A percentile compares a stretch with the other conserved stretches of the same genome.
Conservation (phyloP, 2,797 vertebrate species). For the Bovichtus diacanthus region DNA sequence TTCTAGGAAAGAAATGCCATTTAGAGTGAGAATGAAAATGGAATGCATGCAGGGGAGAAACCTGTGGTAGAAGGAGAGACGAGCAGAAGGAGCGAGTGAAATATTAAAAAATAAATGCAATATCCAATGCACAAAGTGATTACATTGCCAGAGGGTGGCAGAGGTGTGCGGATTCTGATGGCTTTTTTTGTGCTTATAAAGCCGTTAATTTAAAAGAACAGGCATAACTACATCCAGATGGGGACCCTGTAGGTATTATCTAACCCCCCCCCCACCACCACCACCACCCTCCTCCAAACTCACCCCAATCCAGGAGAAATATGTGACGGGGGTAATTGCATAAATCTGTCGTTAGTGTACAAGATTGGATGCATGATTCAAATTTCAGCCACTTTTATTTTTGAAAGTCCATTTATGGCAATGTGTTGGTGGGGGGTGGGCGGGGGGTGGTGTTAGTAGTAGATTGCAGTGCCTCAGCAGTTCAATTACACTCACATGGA, state of each 20-base stretch:
- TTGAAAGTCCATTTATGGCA: slow-evolving; percentile 56
- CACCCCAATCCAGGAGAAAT: slow-evolving; percentile 15
- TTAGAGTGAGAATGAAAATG: slow-evolving; percentile 77
- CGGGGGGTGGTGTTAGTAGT: slow-evolving; percentile 43
- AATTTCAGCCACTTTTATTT: slow-evolving; percentile 59
- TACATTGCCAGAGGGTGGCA: slow-evolving; percentile 72
- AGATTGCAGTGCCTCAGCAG: slow-evolving; percentile 44
- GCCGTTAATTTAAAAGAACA: slow-evolving; percentile 72
- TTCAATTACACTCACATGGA: slow-evolving; percentile 60
- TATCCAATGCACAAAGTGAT: slow-evolving; percentile 79
- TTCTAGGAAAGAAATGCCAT: slow-evolving; percentile 80
- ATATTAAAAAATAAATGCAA: slow-evolving; percentile 80
- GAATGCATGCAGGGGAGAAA: slow-evolving; percentile 62
- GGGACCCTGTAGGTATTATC: slow-evolving; percentile 53
- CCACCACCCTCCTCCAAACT: neutral
- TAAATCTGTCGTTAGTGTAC: slow-evolving; percentile 53
- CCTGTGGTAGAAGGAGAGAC: slow-evolving; percentile 45
- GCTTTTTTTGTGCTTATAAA: slow-evolving; percentile 73
- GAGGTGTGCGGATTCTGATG: slow-evolving; percentile 74
- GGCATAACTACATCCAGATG: slow-evolving; percentile 71
- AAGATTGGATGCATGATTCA: slow-evolving; percentile 59
- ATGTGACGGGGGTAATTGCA: slow-evolving; percentile 54
- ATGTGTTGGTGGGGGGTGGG: slow-evolving; percentile 1
- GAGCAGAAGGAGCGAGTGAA: slow-evolving; percentile 63
- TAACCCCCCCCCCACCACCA: neutral